Percentiles rank a stretch among this genome's conserved stretches.
These are phyloP conservation scores for Ptiloglossa arizonensis DNA, from an alignment of 1,140 invertebrate genomes.

Conservation along the genomic window DNA sequence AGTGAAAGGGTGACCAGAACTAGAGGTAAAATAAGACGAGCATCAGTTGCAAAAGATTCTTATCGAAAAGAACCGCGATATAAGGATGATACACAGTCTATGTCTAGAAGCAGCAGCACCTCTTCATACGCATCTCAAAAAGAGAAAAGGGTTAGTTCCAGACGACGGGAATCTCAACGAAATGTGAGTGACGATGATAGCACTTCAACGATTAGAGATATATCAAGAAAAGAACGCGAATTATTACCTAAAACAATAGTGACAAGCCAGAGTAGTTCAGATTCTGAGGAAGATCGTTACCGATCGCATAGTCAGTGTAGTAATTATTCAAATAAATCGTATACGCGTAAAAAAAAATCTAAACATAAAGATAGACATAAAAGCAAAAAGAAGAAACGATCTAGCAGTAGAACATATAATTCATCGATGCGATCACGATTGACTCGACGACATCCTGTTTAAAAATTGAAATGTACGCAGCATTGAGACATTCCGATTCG, in stretches of 20 bases:
- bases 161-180: conserved; percentile 29
- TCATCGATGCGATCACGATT: conserved; percentile 45
- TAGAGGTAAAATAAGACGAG: conserved; percentile 28
- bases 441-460: conserved; percentile 45
- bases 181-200: conserved; percentile 26
- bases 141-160: conserved; percentile 21
- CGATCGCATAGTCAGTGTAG: conserved; percentile 56
- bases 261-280: conserved; percentile 22
- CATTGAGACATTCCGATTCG: conserved; percentile 67
- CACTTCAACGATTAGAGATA: conserved; percentile 24
- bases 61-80: conserved; percentile 36
- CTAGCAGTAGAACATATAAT: conserved; percentile 44
- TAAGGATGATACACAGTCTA: conserved; percentile 45
- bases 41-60: background rate
- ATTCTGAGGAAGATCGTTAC: conserved; percentile 39
- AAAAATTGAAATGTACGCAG: conserved; percentile 51
- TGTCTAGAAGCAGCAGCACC: conserved; percentile 56
- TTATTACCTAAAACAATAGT: conserved; percentile 31
- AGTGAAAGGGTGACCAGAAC: conserved; percentile 36
- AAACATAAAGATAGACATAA: conserved; percentile 63
- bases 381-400: conserved; percentile 51
- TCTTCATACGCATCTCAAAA: conserved; percentile 47
- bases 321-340: conserved; percentile 55
- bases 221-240: conserved; percentile 34
- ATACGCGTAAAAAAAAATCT: conserved; percentile 49